A percentile compares a stretch with the other conserved stretches of the same genome.
phyloP scores from a whole-genome alignment of 2,888 invertebrate genomes.

The Chrysotoxum bicinctum region DNA sequence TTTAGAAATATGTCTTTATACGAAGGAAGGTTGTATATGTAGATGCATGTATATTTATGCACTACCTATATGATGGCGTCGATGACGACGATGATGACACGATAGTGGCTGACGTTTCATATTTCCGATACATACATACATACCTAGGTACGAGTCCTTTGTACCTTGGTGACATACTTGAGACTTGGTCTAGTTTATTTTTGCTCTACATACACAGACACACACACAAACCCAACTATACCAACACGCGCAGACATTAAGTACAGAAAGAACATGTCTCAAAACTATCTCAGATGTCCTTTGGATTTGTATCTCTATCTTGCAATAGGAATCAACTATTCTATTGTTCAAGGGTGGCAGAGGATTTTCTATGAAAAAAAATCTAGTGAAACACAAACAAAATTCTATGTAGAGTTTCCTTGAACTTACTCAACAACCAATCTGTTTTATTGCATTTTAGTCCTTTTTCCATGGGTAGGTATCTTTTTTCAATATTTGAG shows the following conservation, averaged over 20 bases:
- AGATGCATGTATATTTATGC: neutral
- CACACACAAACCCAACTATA: neutral
- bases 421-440: constrained; percentile 50
- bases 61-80: constrained; percentile 4
- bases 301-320: constrained; percentile 52
- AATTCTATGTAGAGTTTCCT: constrained; percentile 35
- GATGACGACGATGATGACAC: neutral
- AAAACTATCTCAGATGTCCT: constrained; percentile 65
- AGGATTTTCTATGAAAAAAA: neutral
- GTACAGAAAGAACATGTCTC: constrained; percentile 54
- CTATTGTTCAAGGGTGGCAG: constrained; percentile 37
- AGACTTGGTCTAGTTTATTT: constrained; percentile 64
- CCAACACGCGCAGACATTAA: neutral
- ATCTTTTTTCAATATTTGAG: neutral
- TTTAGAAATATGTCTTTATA: constrained; percentile 12
- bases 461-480: constrained; percentile 4
- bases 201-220: constrained; percentile 19
- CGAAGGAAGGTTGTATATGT: too few relatives aligned
- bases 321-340: constrained; percentile 39
- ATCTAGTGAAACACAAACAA: neutral
- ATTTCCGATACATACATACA: constrained; percentile 18
- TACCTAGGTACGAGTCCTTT: neutral
- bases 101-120: constrained; percentile 43
- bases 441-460: constrained; percentile 31
- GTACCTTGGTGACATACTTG: constrained; percentile 62